A percentile compares a stretch with the other conserved stretches of the same genome.
phyloP scores from a whole-genome alignment of 1,140 invertebrate genomes.

The Drosophila chauvacae region DNA sequence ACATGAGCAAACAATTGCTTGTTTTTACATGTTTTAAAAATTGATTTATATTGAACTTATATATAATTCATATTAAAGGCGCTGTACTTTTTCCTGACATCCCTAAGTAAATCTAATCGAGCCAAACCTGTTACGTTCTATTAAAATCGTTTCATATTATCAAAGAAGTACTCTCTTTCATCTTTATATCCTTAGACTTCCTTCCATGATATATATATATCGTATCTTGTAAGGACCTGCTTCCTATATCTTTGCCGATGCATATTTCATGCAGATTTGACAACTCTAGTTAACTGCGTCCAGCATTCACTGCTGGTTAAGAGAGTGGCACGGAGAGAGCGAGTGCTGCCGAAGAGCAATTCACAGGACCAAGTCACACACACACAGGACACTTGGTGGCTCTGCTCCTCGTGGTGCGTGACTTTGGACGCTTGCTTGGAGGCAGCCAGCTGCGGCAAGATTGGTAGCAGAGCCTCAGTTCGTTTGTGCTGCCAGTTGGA shows the following conservation, averaged over 20 bases:
- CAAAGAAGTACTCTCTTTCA: not conserved
- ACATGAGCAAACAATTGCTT: not conserved
- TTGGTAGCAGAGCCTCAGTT: conserved; percentile 50
- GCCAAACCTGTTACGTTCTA: too few relatives aligned
- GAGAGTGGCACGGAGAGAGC: conserved; percentile 17
- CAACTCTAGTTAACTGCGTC: conserved; percentile 46
- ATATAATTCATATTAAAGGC: not conserved
- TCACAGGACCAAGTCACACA: conserved; percentile 15
- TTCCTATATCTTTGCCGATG: not conserved
- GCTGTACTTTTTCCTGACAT: not conserved
- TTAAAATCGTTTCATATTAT: not conserved
- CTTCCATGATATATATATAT: not conserved
- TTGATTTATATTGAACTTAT: not conserved
- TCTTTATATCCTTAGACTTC: not conserved
- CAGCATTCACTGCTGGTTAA: conserved; percentile 32
- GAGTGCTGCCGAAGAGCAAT: conserved; percentile 26
- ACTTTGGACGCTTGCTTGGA: conserved; percentile 37
- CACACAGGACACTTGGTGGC: conserved; percentile 26
- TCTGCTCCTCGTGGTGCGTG: conserved; percentile 55
- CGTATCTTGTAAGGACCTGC: not conserved
- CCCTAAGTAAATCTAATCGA: not conserved
- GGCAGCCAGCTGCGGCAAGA: conserved; percentile 45
- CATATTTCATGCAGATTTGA: conserved; percentile 15
- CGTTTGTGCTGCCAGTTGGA: conserved; percentile 61
- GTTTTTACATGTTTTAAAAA: not conserved